Evolutionary conservation across 2,888 invertebrate species (phyloP).

Genomic region (Drosophila anomalata): DNA sequence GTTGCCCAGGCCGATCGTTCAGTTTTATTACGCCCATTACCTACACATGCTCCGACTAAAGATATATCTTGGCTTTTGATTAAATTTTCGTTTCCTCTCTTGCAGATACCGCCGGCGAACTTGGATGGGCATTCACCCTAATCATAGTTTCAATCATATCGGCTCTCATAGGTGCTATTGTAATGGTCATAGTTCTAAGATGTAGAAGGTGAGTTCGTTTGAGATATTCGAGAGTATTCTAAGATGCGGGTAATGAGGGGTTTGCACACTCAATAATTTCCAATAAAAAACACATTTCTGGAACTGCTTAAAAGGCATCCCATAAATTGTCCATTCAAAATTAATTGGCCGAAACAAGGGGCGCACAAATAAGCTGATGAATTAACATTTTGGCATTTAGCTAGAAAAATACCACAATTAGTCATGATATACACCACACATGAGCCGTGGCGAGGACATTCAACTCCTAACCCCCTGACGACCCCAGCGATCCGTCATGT

Average conservation of each 20-base stretch:
- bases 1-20: slow-evolving; percentile 40
- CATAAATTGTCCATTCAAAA: slow-evolving; percentile 67
- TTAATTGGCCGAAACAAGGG: slow-evolving; percentile 62
- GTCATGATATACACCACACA: slow-evolving; percentile 56
- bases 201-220: slow-evolving; percentile 85
- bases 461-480: slow-evolving; percentile 64
- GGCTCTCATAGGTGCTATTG: slow-evolving; percentile 89
- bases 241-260: too few species aligned
- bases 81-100: slow-evolving; percentile 48
- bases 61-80: slow-evolving; percentile 32
- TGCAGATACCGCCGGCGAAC: slow-evolving; percentile 83
- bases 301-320: slow-evolving; percentile 15
- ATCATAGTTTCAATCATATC: slow-evolving; percentile 89
- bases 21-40: slow-evolving; percentile 48
- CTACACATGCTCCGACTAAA: slow-evolving; percentile 33
- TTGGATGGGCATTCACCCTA: slow-evolving; percentile 88
- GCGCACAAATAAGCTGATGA: slow-evolving; percentile 45
- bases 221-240: too few species aligned
- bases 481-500: slow-evolving; percentile 73
- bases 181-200: slow-evolving; percentile 89
- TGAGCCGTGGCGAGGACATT: slow-evolving; percentile 53
- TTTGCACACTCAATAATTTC: background rate
- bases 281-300: slow-evolving; percentile 12
- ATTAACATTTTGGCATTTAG: slow-evolving; percentile 69
- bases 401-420: slow-evolving; percentile 69